These are phyloP conservation scores for Atractosteus spatula DNA, from an alignment of 2,113 vertebrate species.

Conservation along the genomic window DNA sequence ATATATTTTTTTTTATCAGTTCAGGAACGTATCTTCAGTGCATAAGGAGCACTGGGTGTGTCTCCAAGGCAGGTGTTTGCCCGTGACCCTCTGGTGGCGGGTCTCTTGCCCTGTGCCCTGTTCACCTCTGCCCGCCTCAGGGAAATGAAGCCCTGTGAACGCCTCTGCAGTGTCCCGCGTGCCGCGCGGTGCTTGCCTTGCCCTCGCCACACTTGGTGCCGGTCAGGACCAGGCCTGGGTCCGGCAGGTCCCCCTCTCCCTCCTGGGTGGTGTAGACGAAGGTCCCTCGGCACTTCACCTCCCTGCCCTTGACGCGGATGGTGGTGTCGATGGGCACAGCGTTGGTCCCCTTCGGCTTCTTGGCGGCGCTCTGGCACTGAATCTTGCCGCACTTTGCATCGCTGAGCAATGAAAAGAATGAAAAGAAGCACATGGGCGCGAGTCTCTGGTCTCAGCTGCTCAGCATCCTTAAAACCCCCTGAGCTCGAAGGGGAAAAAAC, in stretches of 20 bases:
- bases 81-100: too few species aligned
- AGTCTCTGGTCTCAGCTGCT: too few species aligned
- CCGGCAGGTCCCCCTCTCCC: constrained; percentile 74
- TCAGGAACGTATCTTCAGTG: too few species aligned
- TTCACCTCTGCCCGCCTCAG: too few species aligned
- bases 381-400: constrained; percentile 92
- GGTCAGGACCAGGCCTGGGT: constrained; percentile 82
- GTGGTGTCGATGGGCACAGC: constrained; percentile 81
- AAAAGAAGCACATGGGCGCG: too few species aligned
- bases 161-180: background rate
- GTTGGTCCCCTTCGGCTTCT: constrained; percentile 76
- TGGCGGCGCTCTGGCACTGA: constrained; percentile 87
- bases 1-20: too few species aligned
- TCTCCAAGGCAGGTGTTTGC: too few species aligned
- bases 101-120: too few species aligned
- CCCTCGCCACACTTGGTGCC: constrained; percentile 88
- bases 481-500: too few species aligned
- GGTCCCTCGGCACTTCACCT: constrained; percentile 81
- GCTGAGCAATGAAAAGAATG: constrained; percentile 50
- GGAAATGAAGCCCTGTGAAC: background rate
- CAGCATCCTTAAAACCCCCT: too few species aligned
- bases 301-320: constrained; percentile 63
- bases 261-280: constrained; percentile 78
- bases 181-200: constrained; percentile 68
- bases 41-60: too few species aligned